A percentile compares a stretch with the other conserved stretches of the same genome.
These are phyloP conservation scores for Hedychridium roseum DNA, from an alignment of 2,888 invertebrate genomes.

Conservation along the genomic window DNA sequence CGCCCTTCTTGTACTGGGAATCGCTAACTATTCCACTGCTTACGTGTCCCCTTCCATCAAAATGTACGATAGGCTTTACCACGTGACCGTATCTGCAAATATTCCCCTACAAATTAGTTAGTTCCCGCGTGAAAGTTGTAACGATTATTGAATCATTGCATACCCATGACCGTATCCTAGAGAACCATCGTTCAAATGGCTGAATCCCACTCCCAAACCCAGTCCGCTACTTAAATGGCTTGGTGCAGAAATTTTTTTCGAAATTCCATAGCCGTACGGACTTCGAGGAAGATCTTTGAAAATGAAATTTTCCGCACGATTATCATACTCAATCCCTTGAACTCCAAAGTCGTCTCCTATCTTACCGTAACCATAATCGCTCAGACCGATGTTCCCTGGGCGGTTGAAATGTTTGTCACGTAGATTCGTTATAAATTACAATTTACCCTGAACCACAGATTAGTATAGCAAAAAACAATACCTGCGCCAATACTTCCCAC, in stretches of 20 bases:
- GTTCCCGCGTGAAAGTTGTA: no score
- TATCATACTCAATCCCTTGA: background rate
- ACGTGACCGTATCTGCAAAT: no score
- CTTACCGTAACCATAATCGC: background rate
- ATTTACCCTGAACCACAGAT: background rate
- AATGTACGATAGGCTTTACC: slow-evolving; percentile 6
- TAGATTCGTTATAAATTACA: background rate
- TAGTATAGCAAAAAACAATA: slow-evolving; percentile 1
- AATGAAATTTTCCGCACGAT: background rate
- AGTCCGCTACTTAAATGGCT: background rate
- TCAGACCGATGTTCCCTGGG: background rate
- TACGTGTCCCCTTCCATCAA: background rate
- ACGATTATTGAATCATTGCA: no score
- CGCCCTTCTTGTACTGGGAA: slow-evolving; percentile 28
- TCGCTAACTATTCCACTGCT: slow-evolving; percentile 4
- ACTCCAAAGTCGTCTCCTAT: background rate
- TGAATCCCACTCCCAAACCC: background rate
- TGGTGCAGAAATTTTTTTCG: background rate
- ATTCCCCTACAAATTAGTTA: no score
- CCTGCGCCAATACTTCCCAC: slow-evolving; percentile 25
- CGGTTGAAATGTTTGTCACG: background rate
- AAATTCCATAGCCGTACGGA: background rate
- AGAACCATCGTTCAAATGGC: no score
- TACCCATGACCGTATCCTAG: no score
- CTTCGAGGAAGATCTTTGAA: background rate